phyloP scores from a whole-genome alignment of 2,888 invertebrate species.

The Salticus scenicus region DNA sequence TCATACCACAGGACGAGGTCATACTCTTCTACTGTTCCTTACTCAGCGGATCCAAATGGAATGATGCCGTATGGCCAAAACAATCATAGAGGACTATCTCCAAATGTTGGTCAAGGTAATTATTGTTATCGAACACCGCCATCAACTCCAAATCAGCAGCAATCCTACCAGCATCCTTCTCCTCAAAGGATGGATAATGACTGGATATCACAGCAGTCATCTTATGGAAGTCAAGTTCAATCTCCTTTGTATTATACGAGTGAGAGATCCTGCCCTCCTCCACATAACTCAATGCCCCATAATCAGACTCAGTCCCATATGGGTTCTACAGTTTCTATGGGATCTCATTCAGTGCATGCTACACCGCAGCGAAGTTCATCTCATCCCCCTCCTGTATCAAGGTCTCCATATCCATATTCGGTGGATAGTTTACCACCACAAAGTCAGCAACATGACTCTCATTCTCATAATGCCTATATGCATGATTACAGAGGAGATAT shows the following conservation, averaged over 20 bases:
- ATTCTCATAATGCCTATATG: slow-evolving; percentile 58
- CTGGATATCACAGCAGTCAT: slow-evolving; percentile 57
- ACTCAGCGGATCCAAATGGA: slow-evolving; percentile 49
- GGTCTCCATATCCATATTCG: slow-evolving; percentile 62
- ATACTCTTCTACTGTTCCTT: slow-evolving; percentile 50
- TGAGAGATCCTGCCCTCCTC: slow-evolving; percentile 49
- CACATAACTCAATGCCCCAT: slow-evolving; percentile 46
- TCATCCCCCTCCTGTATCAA: slow-evolving; percentile 50
- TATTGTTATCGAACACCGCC: slow-evolving; percentile 69
- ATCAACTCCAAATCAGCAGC: slow-evolving; percentile 53
- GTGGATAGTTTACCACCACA: slow-evolving; percentile 48
- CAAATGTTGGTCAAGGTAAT: slow-evolving; percentile 44
- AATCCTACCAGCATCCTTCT: slow-evolving; percentile 41
- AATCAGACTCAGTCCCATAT: slow-evolving; percentile 39
- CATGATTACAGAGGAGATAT: slow-evolving; percentile 64
- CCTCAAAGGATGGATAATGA: slow-evolving; percentile 66
- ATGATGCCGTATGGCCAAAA: slow-evolving; percentile 51
- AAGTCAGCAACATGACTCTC: slow-evolving; percentile 34
- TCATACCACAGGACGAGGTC: slow-evolving; percentile 53
- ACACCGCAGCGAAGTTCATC: slow-evolving; percentile 32
- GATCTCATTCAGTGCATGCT: slow-evolving; percentile 33
- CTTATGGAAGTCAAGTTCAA: slow-evolving; percentile 51
- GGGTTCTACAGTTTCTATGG: slow-evolving; percentile 29
- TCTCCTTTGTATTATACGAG: slow-evolving; percentile 52
- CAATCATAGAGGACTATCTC: slow-evolving; percentile 63